Conservation (phyloP, 1,140 invertebrate species). For the Brachionus rubens region DNA sequence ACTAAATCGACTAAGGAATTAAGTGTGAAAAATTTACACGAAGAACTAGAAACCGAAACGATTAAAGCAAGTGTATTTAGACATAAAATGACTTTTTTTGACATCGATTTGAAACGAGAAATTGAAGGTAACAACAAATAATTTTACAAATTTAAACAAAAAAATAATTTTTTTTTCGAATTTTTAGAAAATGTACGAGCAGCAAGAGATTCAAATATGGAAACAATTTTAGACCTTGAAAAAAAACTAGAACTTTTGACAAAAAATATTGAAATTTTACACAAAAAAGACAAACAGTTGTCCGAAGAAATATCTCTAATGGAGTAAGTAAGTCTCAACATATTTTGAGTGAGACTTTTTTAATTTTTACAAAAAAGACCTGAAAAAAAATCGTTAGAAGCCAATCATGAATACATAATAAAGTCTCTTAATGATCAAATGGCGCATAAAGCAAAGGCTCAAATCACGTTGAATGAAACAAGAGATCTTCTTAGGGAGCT, state of each 20-base stretch:
- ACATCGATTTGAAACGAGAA: conserved; percentile 24
- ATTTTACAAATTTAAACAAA: neutral
- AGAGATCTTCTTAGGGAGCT: conserved; percentile 36
- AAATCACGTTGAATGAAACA: conserved; percentile 32
- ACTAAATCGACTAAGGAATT: neutral
- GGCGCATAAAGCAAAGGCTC: conserved; percentile 5
- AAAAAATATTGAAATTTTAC: conserved; percentile 23
- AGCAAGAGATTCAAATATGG: conserved; percentile 42
- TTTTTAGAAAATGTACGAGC: conserved; percentile 30
- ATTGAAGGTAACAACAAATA: conserved; percentile 10
- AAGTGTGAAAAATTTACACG: conserved; percentile 22
- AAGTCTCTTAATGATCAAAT: conserved; percentile 25
- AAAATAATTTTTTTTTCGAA: neutral
- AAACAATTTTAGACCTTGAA: conserved; percentile 11
- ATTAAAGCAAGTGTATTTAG: conserved; percentile 43
- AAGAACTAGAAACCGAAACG: conserved; percentile 34
- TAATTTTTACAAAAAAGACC: neutral
- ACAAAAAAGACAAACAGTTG: conserved; percentile 30
- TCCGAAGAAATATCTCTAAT: conserved; percentile 11
- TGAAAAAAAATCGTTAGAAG: conserved; percentile 17
- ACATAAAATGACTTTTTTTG: conserved; percentile 40
- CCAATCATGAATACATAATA: conserved; percentile 34
- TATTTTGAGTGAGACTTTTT: neutral
- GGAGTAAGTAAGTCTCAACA: conserved; percentile 3
- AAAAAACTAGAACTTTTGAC: conserved; percentile 7